Conservation (phyloP, 2,797 vertebrate species). For the Sphenopsis melanotis region DNA sequence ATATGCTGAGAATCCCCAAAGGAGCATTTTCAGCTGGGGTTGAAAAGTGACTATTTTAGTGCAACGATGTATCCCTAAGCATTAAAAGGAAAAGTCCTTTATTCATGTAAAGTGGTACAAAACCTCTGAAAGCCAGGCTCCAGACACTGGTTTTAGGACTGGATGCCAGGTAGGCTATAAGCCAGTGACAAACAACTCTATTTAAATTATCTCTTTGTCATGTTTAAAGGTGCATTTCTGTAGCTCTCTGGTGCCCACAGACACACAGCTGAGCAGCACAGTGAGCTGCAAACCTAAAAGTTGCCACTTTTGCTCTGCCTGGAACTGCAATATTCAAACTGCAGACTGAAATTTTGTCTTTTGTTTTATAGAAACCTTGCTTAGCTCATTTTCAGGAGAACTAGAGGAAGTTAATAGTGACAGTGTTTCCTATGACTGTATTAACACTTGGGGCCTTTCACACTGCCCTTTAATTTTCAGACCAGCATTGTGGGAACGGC, state of each 20-base stretch:
- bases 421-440: background rate
- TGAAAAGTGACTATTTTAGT: constrained; percentile 31
- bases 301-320: background rate
- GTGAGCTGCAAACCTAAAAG: background rate
- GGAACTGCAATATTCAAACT: background rate
- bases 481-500: background rate
- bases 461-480: background rate
- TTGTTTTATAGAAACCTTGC: background rate
- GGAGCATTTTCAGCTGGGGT: background rate
- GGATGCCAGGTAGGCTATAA: background rate
- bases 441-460: background rate
- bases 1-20: background rate
- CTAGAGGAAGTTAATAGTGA: background rate
- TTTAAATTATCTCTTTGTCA: background rate
- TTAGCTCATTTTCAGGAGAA: background rate
- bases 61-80: background rate
- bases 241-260: background rate
- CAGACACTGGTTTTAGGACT: background rate
- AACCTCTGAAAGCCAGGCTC: background rate
- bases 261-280: background rate
- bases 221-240: background rate
- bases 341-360: background rate
- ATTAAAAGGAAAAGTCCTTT: background rate
- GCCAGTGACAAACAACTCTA: background rate
- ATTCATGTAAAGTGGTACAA: background rate